A percentile compares a stretch with the other conserved stretches of the same genome.
phyloP scores from a whole-genome alignment of 2,113 vertebrate genomes.

The Castor canadensis region DNA sequence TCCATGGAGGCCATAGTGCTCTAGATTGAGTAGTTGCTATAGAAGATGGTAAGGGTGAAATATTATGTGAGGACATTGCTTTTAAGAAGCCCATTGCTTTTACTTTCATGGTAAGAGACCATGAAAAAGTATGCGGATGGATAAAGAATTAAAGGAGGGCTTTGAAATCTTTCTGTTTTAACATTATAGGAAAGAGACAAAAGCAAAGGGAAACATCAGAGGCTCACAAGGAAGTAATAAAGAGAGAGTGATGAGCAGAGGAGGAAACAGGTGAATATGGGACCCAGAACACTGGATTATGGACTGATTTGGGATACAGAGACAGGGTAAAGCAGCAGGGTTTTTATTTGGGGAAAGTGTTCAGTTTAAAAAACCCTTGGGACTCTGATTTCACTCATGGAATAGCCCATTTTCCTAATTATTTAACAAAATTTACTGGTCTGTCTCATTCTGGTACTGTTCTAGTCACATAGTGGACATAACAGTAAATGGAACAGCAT shows the following conservation, averaged over 20 bases:
- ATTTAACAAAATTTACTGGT: background rate
- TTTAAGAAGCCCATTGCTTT: background rate
- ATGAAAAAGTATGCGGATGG: background rate
- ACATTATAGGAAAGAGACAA: background rate
- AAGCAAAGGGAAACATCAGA: background rate
- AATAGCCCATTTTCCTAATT: background rate
- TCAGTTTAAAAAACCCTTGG: background rate
- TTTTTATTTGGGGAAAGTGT: background rate
- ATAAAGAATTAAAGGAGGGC: background rate
- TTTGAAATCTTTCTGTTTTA: background rate
- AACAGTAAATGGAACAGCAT: background rate
- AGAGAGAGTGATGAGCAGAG: background rate
- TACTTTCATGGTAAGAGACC: background rate
- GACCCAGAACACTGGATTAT: accelerated
- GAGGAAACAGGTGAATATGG: background rate
- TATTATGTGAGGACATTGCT: background rate
- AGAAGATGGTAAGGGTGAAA: background rate
- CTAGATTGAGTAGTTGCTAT: background rate
- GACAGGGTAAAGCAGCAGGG: background rate
- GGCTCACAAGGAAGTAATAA: background rate
- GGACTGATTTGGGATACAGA: background rate
- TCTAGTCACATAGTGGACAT: background rate
- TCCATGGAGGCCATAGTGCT: background rate
- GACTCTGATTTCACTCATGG: background rate
- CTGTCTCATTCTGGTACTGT: background rate